phyloP scores from a whole-genome alignment of 2,888 invertebrate genomes.

The Pterostichus niger region DNA sequence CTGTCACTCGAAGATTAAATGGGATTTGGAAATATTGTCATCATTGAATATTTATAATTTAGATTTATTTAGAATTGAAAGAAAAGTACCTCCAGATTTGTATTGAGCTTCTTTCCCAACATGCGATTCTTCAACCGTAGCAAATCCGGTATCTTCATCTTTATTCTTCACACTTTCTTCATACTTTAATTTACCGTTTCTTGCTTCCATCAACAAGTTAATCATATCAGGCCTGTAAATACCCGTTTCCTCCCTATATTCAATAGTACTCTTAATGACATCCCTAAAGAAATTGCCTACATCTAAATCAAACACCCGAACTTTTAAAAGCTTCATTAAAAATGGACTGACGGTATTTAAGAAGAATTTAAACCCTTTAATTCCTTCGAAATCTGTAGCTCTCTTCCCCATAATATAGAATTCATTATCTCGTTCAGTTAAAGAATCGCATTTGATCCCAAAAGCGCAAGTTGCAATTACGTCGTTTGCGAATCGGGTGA shows the following conservation, averaged over 20 bases:
- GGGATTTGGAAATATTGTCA: too few relatives aligned
- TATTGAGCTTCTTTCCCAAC: conserved; percentile 72
- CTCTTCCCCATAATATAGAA: conserved; percentile 76
- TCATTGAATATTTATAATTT: background rate
- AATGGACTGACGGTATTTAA: conserved; percentile 17
- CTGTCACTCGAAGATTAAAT: too few relatives aligned
- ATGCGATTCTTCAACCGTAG: conserved; percentile 76
- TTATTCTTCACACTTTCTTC: conserved; percentile 70
- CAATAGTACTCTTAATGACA: conserved; percentile 72
- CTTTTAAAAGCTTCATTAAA: conserved; percentile 67
- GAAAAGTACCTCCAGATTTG: conserved; percentile 10
- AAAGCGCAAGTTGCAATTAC: conserved; percentile 81
- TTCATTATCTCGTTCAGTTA: conserved; percentile 79
- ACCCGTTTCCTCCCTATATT: conserved; percentile 76
- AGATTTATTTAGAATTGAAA: too few relatives aligned
- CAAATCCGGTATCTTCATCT: conserved; percentile 75
- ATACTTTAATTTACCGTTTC: conserved; percentile 72
- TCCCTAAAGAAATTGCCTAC: conserved; percentile 75
- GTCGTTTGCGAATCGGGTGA: conserved; percentile 80
- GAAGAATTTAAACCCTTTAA: conserved; percentile 39
- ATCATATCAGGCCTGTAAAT: conserved; percentile 79
- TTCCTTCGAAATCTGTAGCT: conserved; percentile 42
- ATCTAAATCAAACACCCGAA: conserved; percentile 73
- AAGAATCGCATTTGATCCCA: conserved; percentile 80
- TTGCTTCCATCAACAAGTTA: conserved; percentile 78